Conservation (phyloP, 1,140 invertebrate species). For the Drosophila sucinea region DNA sequence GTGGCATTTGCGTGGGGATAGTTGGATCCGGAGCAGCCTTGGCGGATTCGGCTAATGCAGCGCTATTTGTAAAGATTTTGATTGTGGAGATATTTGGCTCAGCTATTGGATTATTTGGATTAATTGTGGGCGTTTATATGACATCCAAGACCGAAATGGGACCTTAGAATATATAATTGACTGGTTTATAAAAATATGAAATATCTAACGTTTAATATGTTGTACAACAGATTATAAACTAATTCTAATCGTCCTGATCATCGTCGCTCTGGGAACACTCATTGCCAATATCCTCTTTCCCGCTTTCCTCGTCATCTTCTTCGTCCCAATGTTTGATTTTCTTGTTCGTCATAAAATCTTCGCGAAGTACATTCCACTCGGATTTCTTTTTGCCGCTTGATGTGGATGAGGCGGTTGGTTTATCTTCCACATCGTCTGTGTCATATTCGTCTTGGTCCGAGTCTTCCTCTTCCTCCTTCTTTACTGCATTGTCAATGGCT, state of each 20-base stretch:
- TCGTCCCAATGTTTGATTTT: slow-evolving; percentile 97
- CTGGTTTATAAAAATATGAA: slow-evolving; percentile 4
- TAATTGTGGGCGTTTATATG: slow-evolving; percentile 98
- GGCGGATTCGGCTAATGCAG: slow-evolving; percentile 96
- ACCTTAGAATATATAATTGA: not conserved
- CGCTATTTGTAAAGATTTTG: slow-evolving; percentile 98
- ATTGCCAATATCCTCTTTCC: slow-evolving; percentile 20
- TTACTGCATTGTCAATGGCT: slow-evolving; percentile 84
- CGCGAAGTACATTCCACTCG: slow-evolving; percentile 87
- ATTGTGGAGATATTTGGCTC: slow-evolving; percentile 99
- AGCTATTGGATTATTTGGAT: slow-evolving; percentile 98
- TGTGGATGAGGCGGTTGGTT: not conserved
- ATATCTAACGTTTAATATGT: slow-evolving; percentile 41
- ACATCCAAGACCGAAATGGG: slow-evolving; percentile 86
- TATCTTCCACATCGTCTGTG: slow-evolving; percentile 45
- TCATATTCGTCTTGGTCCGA: slow-evolving; percentile 71
- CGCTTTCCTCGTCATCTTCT: slow-evolving; percentile 84
- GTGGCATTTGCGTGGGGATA: slow-evolving; percentile 97
- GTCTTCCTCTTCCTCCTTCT: slow-evolving; percentile 82
- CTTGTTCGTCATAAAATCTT: slow-evolving; percentile 94
- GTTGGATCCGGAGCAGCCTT: slow-evolving; percentile 98
- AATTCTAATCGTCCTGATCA: slow-evolving; percentile 52
- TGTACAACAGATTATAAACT: slow-evolving; percentile 19
- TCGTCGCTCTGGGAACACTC: slow-evolving; percentile 19
- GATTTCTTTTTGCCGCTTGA: slow-evolving; percentile 67